A percentile compares a stretch with the other conserved stretches of the same genome.
These are phyloP conservation scores for Micromys minutus DNA, from an alignment of 2,113 vertebrate genomes.

Conservation along the genomic window DNA sequence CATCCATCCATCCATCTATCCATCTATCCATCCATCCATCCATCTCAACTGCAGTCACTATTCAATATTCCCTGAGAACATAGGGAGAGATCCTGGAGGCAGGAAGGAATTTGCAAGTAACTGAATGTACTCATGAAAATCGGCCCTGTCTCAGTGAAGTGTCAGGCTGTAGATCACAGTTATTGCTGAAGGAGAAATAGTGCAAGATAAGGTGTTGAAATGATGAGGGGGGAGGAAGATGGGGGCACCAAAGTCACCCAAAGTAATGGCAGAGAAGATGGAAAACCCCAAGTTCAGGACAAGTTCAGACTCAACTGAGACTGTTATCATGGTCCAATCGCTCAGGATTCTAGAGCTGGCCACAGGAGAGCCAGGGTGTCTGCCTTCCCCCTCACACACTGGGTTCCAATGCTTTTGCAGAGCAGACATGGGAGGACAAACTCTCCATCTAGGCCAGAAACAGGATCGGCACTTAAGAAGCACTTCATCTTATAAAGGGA, in stretches of 20 bases:
- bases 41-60: neutral
- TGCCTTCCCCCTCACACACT: neutral
- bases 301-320: slow-evolving; percentile 64
- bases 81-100: neutral
- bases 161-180: neutral
- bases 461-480: slow-evolving; percentile 60
- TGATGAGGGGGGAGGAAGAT: neutral
- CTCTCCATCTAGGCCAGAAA: slow-evolving; percentile 33
- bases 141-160: neutral
- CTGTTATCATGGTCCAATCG: slow-evolving; percentile 32
- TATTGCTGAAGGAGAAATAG: neutral
- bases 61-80: neutral
- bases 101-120: neutral
- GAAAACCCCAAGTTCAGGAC: slow-evolving; percentile 58
- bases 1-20: neutral
- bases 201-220: slow-evolving; percentile 15
- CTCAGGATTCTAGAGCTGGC: neutral
- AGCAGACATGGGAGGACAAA: slow-evolving; percentile 35
- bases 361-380: neutral
- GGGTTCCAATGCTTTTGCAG: neutral
- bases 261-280: neutral
- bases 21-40: neutral
- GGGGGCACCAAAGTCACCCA: slow-evolving; percentile 41
- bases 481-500: slow-evolving; percentile 71
- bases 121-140: neutral